Evolutionary conservation across 2,113 vertebrate species (phyloP).

Genomic region (Prionailurus viverrinus): DNA sequence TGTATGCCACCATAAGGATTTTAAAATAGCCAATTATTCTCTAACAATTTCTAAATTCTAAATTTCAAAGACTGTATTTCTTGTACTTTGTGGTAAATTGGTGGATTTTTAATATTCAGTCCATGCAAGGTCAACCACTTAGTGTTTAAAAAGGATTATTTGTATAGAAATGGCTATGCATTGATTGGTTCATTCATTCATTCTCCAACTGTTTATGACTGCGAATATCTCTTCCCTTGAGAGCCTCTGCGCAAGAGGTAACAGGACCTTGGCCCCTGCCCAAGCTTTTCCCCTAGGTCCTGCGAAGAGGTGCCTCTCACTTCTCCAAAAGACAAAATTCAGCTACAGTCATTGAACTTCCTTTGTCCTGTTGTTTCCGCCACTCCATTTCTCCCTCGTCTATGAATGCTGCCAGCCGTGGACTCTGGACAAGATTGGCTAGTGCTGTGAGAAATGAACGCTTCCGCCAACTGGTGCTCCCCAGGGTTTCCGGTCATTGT

Average conservation of each 20-base stretch:
- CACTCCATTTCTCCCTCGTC: neutral
- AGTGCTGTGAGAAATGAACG: rapidly evolving
- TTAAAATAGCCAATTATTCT: conserved; percentile 12
- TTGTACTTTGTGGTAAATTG: neutral
- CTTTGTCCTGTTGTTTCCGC: neutral
- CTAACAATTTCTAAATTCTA: conserved; percentile 32
- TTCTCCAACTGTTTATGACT: neutral
- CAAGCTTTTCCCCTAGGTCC: neutral
- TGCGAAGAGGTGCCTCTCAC: neutral
- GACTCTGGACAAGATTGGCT: neutral
- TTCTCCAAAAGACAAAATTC: neutral
- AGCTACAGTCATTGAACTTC: neutral
- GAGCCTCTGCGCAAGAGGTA: neutral
- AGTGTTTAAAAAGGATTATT: neutral
- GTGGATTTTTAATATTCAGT: conserved; percentile 28
- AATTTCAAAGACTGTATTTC: conserved; percentile 44
- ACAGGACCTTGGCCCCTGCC: rapidly evolving
- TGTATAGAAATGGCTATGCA: neutral
- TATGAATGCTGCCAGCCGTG: neutral
- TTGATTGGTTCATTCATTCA: neutral
- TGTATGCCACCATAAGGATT: neutral
- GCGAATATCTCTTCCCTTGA: neutral
- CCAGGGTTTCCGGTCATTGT: neutral
- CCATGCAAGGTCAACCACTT: neutral
- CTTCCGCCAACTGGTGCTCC: neutral